Conservation (phyloP, 2,888 invertebrate species). For the Hemaris fuciformis region DNA sequence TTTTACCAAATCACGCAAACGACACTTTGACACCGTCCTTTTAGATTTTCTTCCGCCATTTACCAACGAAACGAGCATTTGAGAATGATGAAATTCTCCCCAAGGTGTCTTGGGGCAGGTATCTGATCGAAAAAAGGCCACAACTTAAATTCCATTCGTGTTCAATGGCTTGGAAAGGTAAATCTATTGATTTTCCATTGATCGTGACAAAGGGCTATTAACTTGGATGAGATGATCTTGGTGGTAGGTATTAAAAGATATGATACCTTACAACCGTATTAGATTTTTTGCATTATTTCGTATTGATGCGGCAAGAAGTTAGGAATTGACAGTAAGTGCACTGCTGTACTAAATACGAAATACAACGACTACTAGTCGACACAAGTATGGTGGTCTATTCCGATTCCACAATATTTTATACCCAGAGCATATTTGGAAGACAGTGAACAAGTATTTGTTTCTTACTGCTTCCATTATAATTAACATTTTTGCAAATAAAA, state of each 20-base stretch:
- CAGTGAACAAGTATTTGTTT: too few relatives aligned
- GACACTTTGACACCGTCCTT: background rate
- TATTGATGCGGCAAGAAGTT: too few relatives aligned
- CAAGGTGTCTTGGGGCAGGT: conserved; percentile 18
- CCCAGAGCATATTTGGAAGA: too few relatives aligned
- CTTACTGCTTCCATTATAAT: too few relatives aligned
- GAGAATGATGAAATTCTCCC: background rate
- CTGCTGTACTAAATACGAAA: too few relatives aligned
- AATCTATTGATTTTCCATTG: conserved; percentile 38
- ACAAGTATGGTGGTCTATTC: too few relatives aligned
- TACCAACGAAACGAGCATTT: background rate
- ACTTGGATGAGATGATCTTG: background rate
- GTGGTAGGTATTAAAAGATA: background rate
- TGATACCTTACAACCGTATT: too few relatives aligned
- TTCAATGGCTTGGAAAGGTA: conserved; percentile 41
- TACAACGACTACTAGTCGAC: too few relatives aligned
- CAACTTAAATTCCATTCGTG: conserved; percentile 29
- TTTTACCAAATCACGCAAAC: background rate
- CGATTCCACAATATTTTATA: too few relatives aligned
- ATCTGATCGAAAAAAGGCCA: conserved; percentile 17
- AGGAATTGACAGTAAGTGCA: too few relatives aligned
- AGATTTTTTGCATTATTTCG: too few relatives aligned
- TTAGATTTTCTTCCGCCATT: background rate
- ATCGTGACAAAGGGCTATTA: conserved; percentile 8
- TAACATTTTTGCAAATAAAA: too few relatives aligned